Evolutionary conservation across 2,888 invertebrate genomes (phyloP).

Genomic region (Chelonus formosanus): DNA sequence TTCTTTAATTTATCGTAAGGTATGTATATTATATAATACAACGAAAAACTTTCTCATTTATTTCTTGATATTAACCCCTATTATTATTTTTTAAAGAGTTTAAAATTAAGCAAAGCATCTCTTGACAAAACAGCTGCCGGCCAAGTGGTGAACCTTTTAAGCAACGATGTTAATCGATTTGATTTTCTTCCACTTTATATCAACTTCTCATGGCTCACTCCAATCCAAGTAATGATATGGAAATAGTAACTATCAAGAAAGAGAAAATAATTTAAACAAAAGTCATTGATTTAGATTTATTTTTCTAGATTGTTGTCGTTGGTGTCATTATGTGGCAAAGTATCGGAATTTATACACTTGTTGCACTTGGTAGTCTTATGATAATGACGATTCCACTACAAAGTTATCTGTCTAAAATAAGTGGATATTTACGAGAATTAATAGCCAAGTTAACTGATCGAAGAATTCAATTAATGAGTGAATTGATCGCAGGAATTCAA

Average conservation of each 20-base stretch:
- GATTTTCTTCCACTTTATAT: slow-evolving; percentile 74
- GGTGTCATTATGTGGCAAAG: slow-evolving; percentile 51
- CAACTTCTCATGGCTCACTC: too few relatives aligned
- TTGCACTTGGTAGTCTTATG: slow-evolving; percentile 82
- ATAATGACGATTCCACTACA: slow-evolving; percentile 85
- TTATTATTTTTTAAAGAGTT: slow-evolving; percentile 31
- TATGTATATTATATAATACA: too few relatives aligned
- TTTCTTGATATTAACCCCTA: too few relatives aligned
- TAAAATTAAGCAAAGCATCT: slow-evolving; percentile 76
- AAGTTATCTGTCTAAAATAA: slow-evolving; percentile 64
- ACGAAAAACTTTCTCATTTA: too few relatives aligned
- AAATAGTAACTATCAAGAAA: too few relatives aligned
- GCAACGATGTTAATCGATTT: slow-evolving; percentile 93
- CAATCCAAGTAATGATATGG: too few relatives aligned
- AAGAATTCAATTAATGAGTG: slow-evolving; percentile 92
- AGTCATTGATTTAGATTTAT: too few relatives aligned
- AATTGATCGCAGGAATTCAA: slow-evolving; percentile 92
- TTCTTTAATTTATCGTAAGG: too few relatives aligned
- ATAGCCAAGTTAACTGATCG: slow-evolving; percentile 89
- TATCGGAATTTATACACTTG: slow-evolving; percentile 69
- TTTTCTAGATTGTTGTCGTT: slow-evolving; percentile 31
- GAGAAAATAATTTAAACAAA: too few relatives aligned
- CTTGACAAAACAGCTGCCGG: slow-evolving; percentile 82
- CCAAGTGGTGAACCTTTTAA: slow-evolving; percentile 90
- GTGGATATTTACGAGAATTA: slow-evolving; percentile 72